Evolutionary conservation across 2,113 vertebrate genomes (phyloP), one percentile per base, ranked within the genome.

Genomic region (Chrysochloris asiatica): DNA sequence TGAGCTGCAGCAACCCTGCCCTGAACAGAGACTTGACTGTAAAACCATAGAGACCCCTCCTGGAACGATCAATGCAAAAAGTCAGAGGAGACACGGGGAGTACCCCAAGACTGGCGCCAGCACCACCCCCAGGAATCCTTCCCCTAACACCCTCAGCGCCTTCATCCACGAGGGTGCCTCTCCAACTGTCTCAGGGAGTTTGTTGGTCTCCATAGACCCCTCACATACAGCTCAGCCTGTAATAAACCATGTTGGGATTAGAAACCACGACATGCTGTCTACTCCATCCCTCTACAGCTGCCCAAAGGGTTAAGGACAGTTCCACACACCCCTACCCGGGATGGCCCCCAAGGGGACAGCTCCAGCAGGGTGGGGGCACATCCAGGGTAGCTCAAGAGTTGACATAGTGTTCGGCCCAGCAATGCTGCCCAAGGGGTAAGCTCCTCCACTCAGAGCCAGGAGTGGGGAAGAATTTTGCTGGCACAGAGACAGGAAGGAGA

Each of bases 401-500:
- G 0, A 6, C 8, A 3, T 59, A 30, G 79, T 9, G 43, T 22
- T 2, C 33, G 8, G 36, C n/a, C n/a, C 47, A 4, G 4, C 2
- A 2, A 3, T 36, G 19, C 2, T 10, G 30, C 47, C 59, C 26
- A 9, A 14, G 26, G 65, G n/a, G 6, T n/a, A 26, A 38, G 65
- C 65, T 24, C 6, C 69, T 5, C 19, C 0, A 0, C 63, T 11
- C 3, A 0, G 71, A 61, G 17, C 43, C 3, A 1, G 45, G 50
- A 22, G 16, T 14, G 1, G 63, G 67, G 90, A n/a, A 26, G 90
- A n/a, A 26, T 1, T 79, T 41, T 9, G 24, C 79, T 88, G 94
- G 92, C 86, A 24, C 28, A 0, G 47, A 48, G 76, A n/a, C 92
- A 80, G 90, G 88, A 77, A 86, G 90, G 73, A 80, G 71, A 78